Base-by-base conservation (phyloP, 2,113 vertebrate genomes). In the Chaetodon trifascialis region DNA sequence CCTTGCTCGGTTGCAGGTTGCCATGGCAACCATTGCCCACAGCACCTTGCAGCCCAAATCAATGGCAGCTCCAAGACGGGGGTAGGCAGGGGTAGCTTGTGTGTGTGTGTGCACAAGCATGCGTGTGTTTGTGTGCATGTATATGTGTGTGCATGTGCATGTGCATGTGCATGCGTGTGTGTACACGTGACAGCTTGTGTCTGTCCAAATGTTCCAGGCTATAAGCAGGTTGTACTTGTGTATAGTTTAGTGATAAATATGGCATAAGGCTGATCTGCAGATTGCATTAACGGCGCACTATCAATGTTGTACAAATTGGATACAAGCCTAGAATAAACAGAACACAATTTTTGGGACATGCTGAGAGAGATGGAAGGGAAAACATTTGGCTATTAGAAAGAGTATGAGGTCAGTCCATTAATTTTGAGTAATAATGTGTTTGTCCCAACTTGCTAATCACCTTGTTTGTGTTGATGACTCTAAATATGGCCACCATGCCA, bases 21-120 rank as follows among this genome's bases (percentile, higher is more conserved):
- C 93, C 91, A 93, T 92, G 85, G 94, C 92, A 95, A 96, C 95
- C 90, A 71, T 95, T 93, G 95, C 95, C 93, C 94, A 94, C 86
- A 92, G 95, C 93, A 91, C 94, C 90, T 94, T 91, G 84, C 94
- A 94, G 91, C 93, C 92, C 88, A 90, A 96, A 95, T 95, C 94
- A 93, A 94, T 95, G 94, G 94, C 90, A 91, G 87, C 82, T 90
- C 86, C 87, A 74, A 92, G 88, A 93, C 62, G 68, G 88, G 87
- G 82, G 82, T 70, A 80, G 86, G 79, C 82, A 88, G 80, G 74
- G 62, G 73, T 79, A 67, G 66, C n/a, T 7, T 81, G 62, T 58
- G 62, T 47, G 67, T 68, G 65, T 49, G 44, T 19, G 51, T 65
- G 46, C 23, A 17, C 30, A 73, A 38, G 46, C 23, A 36, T 25